These are phyloP conservation scores for Pelmatolapia mariae DNA, from an alignment of 2,113 vertebrate genomes.

Conservation along the genomic window DNA sequence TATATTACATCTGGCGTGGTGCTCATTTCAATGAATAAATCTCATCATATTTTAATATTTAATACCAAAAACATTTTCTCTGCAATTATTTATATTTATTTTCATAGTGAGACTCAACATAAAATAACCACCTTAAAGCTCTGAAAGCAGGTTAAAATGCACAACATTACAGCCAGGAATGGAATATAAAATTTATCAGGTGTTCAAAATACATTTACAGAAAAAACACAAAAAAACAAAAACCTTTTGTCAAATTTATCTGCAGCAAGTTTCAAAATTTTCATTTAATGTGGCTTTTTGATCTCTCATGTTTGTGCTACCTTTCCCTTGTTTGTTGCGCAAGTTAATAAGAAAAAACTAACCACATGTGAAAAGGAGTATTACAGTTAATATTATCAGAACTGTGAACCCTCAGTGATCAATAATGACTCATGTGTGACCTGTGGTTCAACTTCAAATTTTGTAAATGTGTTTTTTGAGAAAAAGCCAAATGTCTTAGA, in stretches of 20 bases:
- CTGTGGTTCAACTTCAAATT: no score
- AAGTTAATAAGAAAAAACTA: not conserved
- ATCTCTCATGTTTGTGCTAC: not conserved
- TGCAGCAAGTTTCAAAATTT: not conserved
- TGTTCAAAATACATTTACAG: not conserved
- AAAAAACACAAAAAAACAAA: not conserved
- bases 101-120: not conserved
- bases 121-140: not conserved
- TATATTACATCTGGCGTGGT: not conserved
- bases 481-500: no score
- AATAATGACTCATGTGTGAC: not conserved
- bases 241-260: not conserved
- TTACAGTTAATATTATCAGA: not conserved
- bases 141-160: not conserved
- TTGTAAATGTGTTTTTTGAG: no score
- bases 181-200: not conserved
- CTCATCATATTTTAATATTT: not conserved
- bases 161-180: not conserved
- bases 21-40: not conserved
- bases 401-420: not conserved
- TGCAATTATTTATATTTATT: not conserved
- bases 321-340: fast-evolving
- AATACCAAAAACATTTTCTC: not conserved
- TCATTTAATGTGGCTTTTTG: not conserved
- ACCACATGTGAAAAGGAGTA: not conserved